Conservation (phyloP, 2,113 vertebrate species). For the Nematolebias whitei region DNA sequence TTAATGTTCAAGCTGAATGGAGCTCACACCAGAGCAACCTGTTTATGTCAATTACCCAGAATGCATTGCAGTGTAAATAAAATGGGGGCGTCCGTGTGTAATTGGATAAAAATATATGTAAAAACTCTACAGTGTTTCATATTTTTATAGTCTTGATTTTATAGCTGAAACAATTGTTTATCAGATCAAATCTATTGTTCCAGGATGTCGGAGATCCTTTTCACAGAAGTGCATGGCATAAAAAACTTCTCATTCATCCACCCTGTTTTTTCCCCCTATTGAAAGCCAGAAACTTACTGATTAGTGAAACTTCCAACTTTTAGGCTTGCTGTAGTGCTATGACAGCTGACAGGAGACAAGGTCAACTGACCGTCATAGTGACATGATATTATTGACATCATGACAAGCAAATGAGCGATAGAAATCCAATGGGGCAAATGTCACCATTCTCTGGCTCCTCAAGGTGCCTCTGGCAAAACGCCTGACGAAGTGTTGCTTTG, state of each 20-base stretch:
- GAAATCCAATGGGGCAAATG: constrained; percentile 18
- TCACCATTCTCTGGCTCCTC: not conserved
- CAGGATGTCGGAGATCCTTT: too few species aligned
- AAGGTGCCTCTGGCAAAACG: not conserved
- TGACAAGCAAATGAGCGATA: constrained; percentile 7
- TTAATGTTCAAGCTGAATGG: too few species aligned
- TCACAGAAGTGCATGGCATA: too few species aligned
- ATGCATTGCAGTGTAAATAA: too few species aligned
- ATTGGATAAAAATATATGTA: too few species aligned
- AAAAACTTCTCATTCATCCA: not conserved
- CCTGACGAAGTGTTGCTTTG: not conserved
- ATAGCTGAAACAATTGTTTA: too few species aligned
- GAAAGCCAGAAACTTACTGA: not conserved
- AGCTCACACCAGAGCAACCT: too few species aligned
- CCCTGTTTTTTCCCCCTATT: not conserved
- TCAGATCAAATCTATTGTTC: too few species aligned
- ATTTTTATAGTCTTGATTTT: too few species aligned
- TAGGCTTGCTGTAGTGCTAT: not conserved
- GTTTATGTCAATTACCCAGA: too few species aligned
- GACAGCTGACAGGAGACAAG: constrained; percentile 18
- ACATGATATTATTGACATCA: constrained; percentile 15
- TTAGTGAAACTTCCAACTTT: not conserved
- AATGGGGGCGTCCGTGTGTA: too few species aligned
- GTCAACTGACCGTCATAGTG: constrained; percentile 14
- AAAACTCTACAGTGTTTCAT: too few species aligned